These are phyloP conservation scores for Lycophotia porphyrea DNA, from an alignment of 2,888 invertebrate genomes.

Conservation along the genomic window DNA sequence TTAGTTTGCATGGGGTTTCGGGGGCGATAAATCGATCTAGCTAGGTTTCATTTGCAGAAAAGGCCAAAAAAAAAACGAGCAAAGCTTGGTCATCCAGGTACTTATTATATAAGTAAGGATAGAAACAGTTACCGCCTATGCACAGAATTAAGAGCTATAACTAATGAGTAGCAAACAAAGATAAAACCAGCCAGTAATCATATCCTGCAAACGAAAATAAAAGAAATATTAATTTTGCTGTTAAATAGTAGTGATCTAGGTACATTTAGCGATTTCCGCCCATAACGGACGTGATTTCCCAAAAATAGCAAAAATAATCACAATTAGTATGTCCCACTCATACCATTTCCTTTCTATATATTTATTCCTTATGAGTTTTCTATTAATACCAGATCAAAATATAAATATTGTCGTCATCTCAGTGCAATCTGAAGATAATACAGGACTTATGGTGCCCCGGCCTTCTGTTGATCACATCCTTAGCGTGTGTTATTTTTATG, in stretches of 20 bases:
- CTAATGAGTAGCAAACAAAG: neutral
- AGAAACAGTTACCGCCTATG: neutral
- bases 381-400: slow-evolving; percentile 3
- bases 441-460: too few species aligned
- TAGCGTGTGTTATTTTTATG: slow-evolving; percentile 10
- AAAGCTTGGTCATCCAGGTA: too few species aligned
- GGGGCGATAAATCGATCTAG: too few species aligned
- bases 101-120: too few species aligned
- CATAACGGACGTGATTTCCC: neutral
- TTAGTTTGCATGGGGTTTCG: too few species aligned
- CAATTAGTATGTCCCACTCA: neutral
- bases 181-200: neutral
- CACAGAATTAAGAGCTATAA: neutral
- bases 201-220: neutral
- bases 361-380: neutral
- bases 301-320: neutral
- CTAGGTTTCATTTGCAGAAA: too few species aligned
- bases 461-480: slow-evolving; percentile 2
- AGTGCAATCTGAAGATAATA: neutral
- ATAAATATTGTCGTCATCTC: neutral
- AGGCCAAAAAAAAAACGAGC: too few species aligned
- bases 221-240: neutral
- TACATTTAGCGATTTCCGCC: neutral
- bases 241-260: neutral
- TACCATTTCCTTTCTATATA: neutral